Evolutionary conservation across 2,113 vertebrate genomes (phyloP), one percentile per base, ranked within the genome.

Genomic region (Siniperca chuatsi): DNA sequence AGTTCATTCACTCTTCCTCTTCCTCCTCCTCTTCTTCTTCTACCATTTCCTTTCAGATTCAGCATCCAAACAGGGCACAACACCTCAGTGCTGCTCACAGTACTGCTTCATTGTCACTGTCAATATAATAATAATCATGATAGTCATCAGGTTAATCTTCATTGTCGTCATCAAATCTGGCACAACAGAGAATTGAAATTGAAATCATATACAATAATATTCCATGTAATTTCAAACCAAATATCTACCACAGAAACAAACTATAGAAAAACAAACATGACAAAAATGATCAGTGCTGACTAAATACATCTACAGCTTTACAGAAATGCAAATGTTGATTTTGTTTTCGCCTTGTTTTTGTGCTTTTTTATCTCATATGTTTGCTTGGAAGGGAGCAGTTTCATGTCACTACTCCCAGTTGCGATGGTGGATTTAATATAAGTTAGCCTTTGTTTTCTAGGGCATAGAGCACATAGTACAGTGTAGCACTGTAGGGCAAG

Each of bases 241-340:
- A 94, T 91, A 91, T 90, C 74, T 88, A 92, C 78, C 93, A 94
- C 92, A 84, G 83, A 92, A 94, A 94, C 88, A 92, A 94, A 92
- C 84, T 13, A 90, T 82, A 91, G 75, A 93, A 91, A 90, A 92
- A 90, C 81, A 84, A 93, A 92, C 85, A 90, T 88, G 90, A 90
- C 85, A 92, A 75, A 90, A 87, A 89, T 78, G 79, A 89, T 88
- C 92, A 90, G 89, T 85, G 92, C 85, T 55, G 92, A 88, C 89
- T 94, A 92, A 75, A 93, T 86, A 90, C 87, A 91, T 84, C 87
- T 88, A 94, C 75, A 91, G 81, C 86, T 92, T 93, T 92, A 94
- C 86, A 94, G 93, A 88, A 91, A 91, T 83, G 90, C 77, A 81
- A 92, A 90, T 66, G 48, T 57, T 73, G 66, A 76, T 87, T 92